Base-by-base conservation (phyloP, 2,797 vertebrate genomes). In the Eulemur rubriventer region DNA sequence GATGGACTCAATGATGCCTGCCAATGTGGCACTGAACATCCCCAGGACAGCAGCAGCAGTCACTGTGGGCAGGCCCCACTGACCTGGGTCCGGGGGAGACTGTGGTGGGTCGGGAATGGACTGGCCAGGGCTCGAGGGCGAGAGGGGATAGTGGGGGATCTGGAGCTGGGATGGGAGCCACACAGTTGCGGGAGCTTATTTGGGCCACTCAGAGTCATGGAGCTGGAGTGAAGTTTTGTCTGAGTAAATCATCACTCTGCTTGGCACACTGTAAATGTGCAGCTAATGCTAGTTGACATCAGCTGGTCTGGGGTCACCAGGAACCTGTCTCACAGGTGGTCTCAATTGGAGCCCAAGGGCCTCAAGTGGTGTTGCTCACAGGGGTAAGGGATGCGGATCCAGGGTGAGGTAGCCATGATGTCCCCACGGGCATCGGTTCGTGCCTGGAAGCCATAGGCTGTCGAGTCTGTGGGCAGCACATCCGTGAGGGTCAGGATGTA, bases 361-460 rank as follows among this genome's bases (percentile, higher is more conserved):
- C 52, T 78, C 38, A 26, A 61, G 57, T 16, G 4, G 24, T 20
- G 33, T 69, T 89, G 97, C 99, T 99, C 98, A 99, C 99, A 99
- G 46, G 99, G 99, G 94, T 99, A 99, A 28, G 99, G 99, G 7
- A 99, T 96, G n/a, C 99, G 99, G 98, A 99, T 99, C 99, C 99
- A 99, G n/a, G 99, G 99, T 0, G 99, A 98, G 59, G 98, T 98
- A 0, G 98, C 96, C 98, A 99, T 99, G 98, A 99, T 99, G 97
- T 99, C 99, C 3, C 99, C 99, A 0, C 99, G 99, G 52, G 99
- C 99, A 0, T 99, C 99, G 0, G 99, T 99, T 85, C 99, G 99
- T 75, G 99, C 99, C 97, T 99, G 99, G 98, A 99, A 99, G 52
- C 99, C 99, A 0, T 99, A 99, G 24, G 80, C 97, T 26, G 96